Conservation (phyloP, 2,113 vertebrate species). For the Rhabdornis inornatus region DNA sequence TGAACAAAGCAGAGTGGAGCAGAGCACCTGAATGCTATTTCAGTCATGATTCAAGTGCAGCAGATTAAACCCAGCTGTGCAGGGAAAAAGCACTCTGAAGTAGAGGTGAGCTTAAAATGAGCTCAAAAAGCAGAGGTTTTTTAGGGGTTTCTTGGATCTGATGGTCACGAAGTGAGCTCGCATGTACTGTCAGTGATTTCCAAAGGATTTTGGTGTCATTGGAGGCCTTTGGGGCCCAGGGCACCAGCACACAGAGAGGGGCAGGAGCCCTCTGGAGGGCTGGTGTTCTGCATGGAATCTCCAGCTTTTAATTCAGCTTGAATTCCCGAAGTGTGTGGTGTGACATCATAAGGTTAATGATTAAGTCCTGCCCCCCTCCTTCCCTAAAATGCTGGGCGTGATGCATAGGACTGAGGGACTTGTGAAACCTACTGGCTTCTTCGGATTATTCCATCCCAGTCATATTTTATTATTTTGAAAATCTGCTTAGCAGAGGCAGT, state of each 20-base stretch:
- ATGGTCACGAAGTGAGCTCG: neutral
- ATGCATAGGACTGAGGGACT: neutral
- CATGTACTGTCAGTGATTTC: accelerated
- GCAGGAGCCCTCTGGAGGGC: neutral
- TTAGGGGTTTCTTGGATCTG: neutral
- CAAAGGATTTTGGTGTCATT: neutral
- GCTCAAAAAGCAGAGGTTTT: neutral
- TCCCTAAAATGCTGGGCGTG: neutral
- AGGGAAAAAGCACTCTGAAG: neutral
- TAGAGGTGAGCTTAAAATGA: neutral
- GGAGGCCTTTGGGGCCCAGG: neutral
- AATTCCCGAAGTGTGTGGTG: neutral
- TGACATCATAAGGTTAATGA: neutral
- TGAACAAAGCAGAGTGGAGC: neutral
- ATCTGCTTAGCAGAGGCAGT: neutral
- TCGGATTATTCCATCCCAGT: neutral
- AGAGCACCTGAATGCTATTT: neutral
- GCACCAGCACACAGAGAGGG: accelerated
- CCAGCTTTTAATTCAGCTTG: neutral
- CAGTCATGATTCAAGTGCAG: neutral
- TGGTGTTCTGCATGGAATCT: neutral
- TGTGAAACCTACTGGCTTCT: neutral
- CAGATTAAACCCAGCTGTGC: neutral
- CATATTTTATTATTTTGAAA: neutral
- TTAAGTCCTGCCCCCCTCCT: neutral